Percentiles rank a stretch among this genome's conserved stretches.
Evolutionary conservation across 1,140 invertebrate species (phyloP).

Genomic region (Solenopsis fugax): DNA sequence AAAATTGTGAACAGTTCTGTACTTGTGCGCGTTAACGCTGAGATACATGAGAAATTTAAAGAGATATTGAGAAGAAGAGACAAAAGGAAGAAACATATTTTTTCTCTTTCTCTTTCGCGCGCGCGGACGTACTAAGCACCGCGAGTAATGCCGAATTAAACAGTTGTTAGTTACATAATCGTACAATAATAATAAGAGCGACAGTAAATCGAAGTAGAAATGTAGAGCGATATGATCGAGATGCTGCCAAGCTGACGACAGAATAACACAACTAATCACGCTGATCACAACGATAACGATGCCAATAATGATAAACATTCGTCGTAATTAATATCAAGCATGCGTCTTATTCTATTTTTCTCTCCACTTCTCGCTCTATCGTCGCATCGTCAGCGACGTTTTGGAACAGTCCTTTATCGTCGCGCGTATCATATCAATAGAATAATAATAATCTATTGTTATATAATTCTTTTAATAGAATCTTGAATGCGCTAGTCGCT

Average conservation of each 20-base stretch:
- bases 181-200: constrained; percentile 41
- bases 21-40: constrained; percentile 40
- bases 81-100: constrained; percentile 16
- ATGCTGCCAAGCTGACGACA: constrained; percentile 44
- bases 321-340: constrained; percentile 48
- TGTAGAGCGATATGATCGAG: constrained; percentile 33
- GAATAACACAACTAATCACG: constrained; percentile 54
- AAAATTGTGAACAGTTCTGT: constrained; percentile 58
- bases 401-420: constrained; percentile 22
- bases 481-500: constrained; percentile 31
- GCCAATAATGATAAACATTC: constrained; percentile 45
- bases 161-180: constrained; percentile 37
- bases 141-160: constrained; percentile 35
- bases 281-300: constrained; percentile 46
- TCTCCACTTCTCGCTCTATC: constrained; percentile 43
- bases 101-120: neutral
- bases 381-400: constrained; percentile 4
- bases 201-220: constrained; percentile 47
- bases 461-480: constrained; percentile 48
- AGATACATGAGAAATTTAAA: constrained; percentile 16
- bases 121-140: neutral
- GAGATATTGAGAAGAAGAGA: constrained; percentile 15
- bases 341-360: constrained; percentile 38
- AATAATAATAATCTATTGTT: constrained; percentile 57
- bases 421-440: constrained; percentile 43